Conservation (phyloP, 2,797 vertebrate genomes). For the Spinus olivaceus region DNA sequence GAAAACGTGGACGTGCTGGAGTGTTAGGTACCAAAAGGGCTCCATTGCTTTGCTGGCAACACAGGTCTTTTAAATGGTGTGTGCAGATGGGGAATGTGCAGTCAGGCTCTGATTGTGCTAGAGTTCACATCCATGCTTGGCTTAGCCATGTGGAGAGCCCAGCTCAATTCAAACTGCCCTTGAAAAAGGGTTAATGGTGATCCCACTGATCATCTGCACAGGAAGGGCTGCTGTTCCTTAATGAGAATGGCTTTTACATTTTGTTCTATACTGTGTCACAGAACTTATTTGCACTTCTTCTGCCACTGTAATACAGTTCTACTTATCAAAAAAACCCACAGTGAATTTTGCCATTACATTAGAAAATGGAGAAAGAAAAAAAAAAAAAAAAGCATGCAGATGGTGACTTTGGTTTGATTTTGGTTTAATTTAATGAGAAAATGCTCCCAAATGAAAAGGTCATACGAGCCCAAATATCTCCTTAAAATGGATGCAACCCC, state of each 20-base stretch:
- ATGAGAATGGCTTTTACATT: background rate
- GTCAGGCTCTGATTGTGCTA: background rate
- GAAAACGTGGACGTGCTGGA: background rate
- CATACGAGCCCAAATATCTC: background rate
- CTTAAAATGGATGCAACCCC: background rate
- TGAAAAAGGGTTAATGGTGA: background rate
- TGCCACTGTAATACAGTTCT: background rate
- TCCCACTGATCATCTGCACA: background rate
- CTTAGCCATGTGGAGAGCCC: background rate
- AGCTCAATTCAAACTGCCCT: background rate
- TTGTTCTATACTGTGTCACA: background rate
- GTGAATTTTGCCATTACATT: background rate
- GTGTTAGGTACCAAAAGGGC: background rate
- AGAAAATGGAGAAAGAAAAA: background rate
- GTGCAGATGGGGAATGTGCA: background rate
- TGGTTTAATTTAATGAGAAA: background rate
- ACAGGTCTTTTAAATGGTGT: background rate
- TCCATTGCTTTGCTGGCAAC: background rate
- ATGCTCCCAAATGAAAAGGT: background rate
- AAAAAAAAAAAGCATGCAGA: background rate
- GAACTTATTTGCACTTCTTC: background rate
- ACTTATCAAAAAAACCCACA: background rate
- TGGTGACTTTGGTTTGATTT: background rate
- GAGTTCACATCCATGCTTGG: background rate
- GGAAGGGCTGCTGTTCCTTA: background rate